Evolutionary conservation across 2,888 invertebrate species (phyloP), one percentile per base, ranked within the genome.

Genomic region (Plemyria rubiginata): DNA sequence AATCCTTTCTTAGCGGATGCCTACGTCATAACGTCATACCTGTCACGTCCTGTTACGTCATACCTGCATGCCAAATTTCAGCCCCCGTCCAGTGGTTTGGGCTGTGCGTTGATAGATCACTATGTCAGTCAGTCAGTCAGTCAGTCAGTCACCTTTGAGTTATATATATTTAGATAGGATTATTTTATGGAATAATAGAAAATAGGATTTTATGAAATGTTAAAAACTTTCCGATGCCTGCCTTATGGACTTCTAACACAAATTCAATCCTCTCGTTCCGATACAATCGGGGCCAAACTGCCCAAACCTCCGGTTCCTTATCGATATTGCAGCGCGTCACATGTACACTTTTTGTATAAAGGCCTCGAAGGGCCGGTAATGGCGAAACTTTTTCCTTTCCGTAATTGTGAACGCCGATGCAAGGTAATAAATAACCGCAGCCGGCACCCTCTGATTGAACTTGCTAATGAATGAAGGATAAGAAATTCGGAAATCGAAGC

Each of bases 391-490:
- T 92, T 91, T 92, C 88, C 90, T 87, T 84, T 76, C 77, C 79
- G 88, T 91, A 90, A 92, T 91, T 91, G 92, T 88, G 81, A 84
- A 89, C 90, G 90, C 86, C 82, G 88, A 87, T 90, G 88, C 81
- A 82, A 84, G 87, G 87, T 85, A 88, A 92, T 92, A 92, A 92
- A 92, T 92, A 90, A 92, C 92, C 90, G 70, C 90, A 87, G 83
- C 79, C 86, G 85, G 78, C 82, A 82, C 82, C 84, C 84, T 83
- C 89, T 92, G 92, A 91, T 92, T 92, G 92, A 92, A 92, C 91
- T 91, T 89, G 90, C 88, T 92, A 92, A 92, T 92, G 90, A 92
- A 90, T 85, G 90, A 86, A 87, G 88, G 86, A 90, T 88, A 90
- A 90, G 88, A 87, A 89, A 88, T 87, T 81, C 84, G 83, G 80